These are phyloP conservation scores for Oncorhynchus gorbuscha DNA, from an alignment of 2,113 vertebrate genomes.

Conservation along the genomic window DNA sequence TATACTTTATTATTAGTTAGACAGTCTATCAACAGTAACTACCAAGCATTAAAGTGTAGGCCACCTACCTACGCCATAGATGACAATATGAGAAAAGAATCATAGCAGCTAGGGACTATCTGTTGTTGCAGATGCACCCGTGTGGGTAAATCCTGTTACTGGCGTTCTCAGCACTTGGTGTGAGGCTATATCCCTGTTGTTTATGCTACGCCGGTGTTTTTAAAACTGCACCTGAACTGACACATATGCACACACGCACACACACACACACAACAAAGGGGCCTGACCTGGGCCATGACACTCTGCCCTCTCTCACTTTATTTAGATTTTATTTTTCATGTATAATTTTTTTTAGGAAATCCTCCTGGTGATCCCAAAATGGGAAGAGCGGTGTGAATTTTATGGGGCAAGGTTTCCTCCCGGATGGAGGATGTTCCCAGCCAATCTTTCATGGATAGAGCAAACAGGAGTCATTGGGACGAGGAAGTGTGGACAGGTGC, in stretches of 20 bases:
- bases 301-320: conserved; percentile 74
- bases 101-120: conserved; percentile 4
- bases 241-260: neutral
- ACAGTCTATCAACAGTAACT: too few relatives aligned
- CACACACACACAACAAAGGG: conserved; percentile 63
- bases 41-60: too few relatives aligned
- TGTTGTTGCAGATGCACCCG: neutral
- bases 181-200: conserved; percentile 58
- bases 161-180: conserved; percentile 13
- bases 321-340: conserved; percentile 81
- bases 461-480: conserved; percentile 78
- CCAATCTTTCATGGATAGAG: conserved; percentile 87
- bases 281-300: conserved; percentile 78
- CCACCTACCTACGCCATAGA: neutral
- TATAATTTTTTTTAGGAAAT: conserved; percentile 89
- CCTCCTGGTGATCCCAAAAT: conserved; percentile 83
- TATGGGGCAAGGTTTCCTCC: conserved; percentile 86
- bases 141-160: conserved; percentile 19
- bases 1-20: too few relatives aligned
- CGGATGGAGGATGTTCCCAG: conserved; percentile 88
- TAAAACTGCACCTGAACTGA: conserved; percentile 68
- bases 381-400: conserved; percentile 86
- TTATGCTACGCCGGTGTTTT: conserved; percentile 61
- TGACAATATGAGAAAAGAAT: conserved; percentile 5
- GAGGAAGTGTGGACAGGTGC: conserved; percentile 75